These are phyloP conservation scores for Drosophila miranda DNA, from an alignment of 1,140 invertebrate genomes.

Conservation along the genomic window DNA sequence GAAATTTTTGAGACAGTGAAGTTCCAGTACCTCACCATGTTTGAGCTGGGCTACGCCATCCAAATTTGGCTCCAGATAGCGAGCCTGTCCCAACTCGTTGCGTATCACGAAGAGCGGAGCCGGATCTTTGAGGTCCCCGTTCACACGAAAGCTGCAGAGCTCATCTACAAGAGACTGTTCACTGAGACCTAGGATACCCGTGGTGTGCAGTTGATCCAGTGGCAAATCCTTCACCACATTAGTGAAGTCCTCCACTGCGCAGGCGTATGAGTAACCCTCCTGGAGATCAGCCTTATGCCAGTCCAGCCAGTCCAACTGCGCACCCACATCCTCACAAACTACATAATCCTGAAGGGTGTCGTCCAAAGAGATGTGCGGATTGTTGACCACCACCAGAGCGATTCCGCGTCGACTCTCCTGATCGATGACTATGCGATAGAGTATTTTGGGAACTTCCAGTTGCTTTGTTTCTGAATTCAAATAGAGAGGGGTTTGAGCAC, in stretches of 20 bases:
- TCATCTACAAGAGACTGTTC: conserved; percentile 21
- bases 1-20: conserved; percentile 63
- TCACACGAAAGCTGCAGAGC: conserved; percentile 54
- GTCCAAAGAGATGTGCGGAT: conserved; percentile 83
- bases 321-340: conserved; percentile 84
- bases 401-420: conserved; percentile 80
- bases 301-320: conserved; percentile 83
- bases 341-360: conserved; percentile 79
- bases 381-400: conserved; percentile 85
- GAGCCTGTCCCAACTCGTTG: conserved; percentile 14
- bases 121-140: conserved; percentile 65
- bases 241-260: conserved; percentile 85
- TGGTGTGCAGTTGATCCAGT: conserved; percentile 58
- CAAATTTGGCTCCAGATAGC: conserved; percentile 59
- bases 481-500: conserved; percentile 81
- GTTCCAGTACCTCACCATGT: conserved; percentile 61
- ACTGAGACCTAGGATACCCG: conserved; percentile 49
- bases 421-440: conserved; percentile 85
- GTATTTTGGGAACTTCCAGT: conserved; percentile 84
- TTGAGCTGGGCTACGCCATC: conserved; percentile 51
- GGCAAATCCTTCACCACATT: conserved; percentile 82
- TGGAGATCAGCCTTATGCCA: conserved; percentile 83
- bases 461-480: conserved; percentile 78
- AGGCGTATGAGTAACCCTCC: conserved; percentile 86
- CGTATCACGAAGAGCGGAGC: conserved; percentile 57